A percentile compares a stretch with the other conserved stretches of the same genome.
These are phyloP conservation scores for Lonchura striata DNA, from an alignment of 2,113 vertebrate species.

Conservation along the genomic window DNA sequence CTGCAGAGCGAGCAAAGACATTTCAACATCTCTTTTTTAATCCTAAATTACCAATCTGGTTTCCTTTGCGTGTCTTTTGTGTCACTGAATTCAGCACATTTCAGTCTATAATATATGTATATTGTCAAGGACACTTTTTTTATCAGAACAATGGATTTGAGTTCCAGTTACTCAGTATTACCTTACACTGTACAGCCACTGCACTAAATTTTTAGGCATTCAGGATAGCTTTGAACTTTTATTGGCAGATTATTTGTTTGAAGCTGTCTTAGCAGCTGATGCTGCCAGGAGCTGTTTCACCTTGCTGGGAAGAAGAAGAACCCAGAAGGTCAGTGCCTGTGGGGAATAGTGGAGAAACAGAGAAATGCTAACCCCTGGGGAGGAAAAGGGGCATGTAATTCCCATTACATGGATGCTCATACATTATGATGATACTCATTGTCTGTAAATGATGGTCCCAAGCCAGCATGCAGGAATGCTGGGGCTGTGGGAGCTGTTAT, in stretches of 20 bases:
- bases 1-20: fast-evolving
- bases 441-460: constrained; percentile 3
- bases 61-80: not conserved
- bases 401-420: constrained; percentile 45
- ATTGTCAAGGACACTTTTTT: not conserved
- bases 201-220: not conserved
- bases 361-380: constrained; percentile 20
- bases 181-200: not conserved
- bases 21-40: fast-evolving
- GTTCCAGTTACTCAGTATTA: not conserved
- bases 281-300: constrained; percentile 21
- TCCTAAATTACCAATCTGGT: not conserved
- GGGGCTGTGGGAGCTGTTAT: not conserved
- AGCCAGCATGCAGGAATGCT: not conserved
- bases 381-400: constrained; percentile 42
- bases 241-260: not conserved
- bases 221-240: not conserved
- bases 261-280: not conserved
- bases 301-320: constrained; percentile 21
- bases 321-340: constrained; percentile 44
- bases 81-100: not conserved
- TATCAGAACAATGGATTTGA: not conserved
- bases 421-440: constrained; percentile 25
- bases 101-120: not conserved
- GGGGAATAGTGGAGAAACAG: constrained; percentile 1